These are phyloP conservation scores for Graptemys geographica DNA, from an alignment of 2,797 vertebrate species.

Conservation along the genomic window DNA sequence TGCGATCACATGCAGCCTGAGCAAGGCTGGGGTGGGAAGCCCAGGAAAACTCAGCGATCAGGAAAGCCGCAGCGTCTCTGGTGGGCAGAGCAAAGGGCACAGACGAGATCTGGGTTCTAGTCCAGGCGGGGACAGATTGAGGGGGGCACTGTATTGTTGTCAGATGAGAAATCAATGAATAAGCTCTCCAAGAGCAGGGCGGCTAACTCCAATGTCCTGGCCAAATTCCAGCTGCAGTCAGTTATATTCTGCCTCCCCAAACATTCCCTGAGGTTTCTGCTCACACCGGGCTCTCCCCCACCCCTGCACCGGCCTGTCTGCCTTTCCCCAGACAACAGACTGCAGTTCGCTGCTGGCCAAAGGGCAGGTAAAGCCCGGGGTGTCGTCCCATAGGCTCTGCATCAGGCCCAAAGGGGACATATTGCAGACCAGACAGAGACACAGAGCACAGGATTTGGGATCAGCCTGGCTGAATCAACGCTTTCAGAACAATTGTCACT, in stretches of 20 bases:
- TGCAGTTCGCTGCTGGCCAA: neutral
- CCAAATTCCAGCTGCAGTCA: neutral
- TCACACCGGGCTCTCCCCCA: too few relatives aligned
- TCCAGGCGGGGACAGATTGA: neutral
- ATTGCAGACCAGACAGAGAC: neutral
- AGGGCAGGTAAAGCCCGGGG: neutral
- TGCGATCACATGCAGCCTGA: neutral
- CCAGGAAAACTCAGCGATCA: neutral
- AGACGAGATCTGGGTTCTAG: neutral
- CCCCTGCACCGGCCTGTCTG: too few relatives aligned
- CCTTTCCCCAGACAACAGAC: neutral
- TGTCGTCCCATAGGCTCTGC: neutral
- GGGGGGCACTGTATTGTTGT: neutral
- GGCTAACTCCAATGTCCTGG: neutral
- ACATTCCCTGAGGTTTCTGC: neutral
- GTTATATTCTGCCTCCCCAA: neutral
- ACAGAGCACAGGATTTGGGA: too few relatives aligned
- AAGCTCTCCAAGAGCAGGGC: neutral
- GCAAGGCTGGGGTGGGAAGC: neutral
- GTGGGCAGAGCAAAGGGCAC: neutral
- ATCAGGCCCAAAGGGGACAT: too few relatives aligned
- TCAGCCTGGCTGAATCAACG: neutral
- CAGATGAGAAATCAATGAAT: neutral
- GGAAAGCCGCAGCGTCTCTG: neutral
- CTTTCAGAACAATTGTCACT: too few relatives aligned